Base-by-base conservation (phyloP, 2,888 invertebrate genomes). In the Odontocerum albicorne region DNA sequence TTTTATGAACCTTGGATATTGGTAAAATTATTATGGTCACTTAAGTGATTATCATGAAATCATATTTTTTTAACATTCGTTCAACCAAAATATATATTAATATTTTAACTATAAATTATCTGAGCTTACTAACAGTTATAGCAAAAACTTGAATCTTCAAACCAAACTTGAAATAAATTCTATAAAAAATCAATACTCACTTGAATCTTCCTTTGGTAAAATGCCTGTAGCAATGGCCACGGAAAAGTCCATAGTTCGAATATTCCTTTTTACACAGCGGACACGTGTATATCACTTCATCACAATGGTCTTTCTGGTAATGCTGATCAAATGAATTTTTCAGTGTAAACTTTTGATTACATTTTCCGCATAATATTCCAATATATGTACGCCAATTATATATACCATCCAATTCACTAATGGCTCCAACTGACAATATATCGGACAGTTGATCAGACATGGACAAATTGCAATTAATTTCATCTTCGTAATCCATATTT, bases 141-240 rank as follows among this genome's bases (percentile, higher is more conserved):
- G n/a, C n/a, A n/a, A n/a, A n/a, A n/a, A n/a, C n/a, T n/a, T n/a
- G n/a, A n/a, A n/a, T n/a, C n/a, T n/a, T n/a, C n/a, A n/a, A n/a
- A n/a, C n/a, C n/a, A n/a, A n/a, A n/a, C n/a, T n/a, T n/a, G n/a
- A n/a, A n/a, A n/a, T n/a, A n/a, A n/a, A n/a, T n/a, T n/a, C n/a
- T n/a, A n/a, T 7, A 27, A 16, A 43, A 8, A 31, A 31, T 16
- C 31, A 3, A 20, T 22, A 21, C 49, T 49, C 2, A 49, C 49
- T 49, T 39, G 49, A 39, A 49, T 49, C 49, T 38, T n/a, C 49
- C 49, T 19, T 27, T 15, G 6, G 17, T 49, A 20, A 39, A 31
- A 64, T 83, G 83, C 50, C 78, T 67, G 63, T 82, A 79, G 67
- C 81, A 80, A 65, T 83, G 83, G 36, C 74, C 70, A n/a, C 76